phyloP scores from a whole-genome alignment of 2,113 vertebrate genomes.

The Pithys albifrons region DNA sequence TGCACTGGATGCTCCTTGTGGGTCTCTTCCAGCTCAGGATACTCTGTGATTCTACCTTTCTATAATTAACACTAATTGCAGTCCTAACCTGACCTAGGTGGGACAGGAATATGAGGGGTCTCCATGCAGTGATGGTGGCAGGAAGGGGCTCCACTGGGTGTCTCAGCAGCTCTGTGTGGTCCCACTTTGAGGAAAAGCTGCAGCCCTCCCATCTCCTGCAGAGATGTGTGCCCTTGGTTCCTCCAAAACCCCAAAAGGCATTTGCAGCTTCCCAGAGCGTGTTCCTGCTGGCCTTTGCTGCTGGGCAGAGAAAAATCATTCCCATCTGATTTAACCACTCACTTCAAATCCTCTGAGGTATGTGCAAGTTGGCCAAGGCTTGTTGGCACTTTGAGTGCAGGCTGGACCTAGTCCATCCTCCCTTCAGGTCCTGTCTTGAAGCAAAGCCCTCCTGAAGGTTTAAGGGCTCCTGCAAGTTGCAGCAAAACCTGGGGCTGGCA shows the following conservation, averaged over 20 bases:
- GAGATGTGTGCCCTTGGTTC: not conserved
- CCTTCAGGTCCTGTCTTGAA: not conserved
- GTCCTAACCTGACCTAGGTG: accelerated
- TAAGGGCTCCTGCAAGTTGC: not conserved
- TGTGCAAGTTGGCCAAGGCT: not conserved
- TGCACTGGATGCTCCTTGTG: not conserved
- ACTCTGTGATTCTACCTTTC: not conserved
- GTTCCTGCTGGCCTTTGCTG: conserved; percentile 29
- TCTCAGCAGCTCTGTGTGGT: not conserved
- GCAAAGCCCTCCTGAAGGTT: not conserved
- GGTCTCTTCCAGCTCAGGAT: not conserved
- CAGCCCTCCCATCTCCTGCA: not conserved
- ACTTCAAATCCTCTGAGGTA: not conserved
- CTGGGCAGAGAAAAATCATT: conserved; percentile 8
- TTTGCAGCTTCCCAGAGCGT: not conserved
- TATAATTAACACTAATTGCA: accelerated
- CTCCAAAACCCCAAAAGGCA: not conserved
- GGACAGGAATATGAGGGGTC: not conserved
- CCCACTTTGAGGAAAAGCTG: accelerated
- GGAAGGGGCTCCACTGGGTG: not conserved
- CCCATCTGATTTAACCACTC: not conserved
- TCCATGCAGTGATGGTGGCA: accelerated
- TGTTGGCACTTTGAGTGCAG: not conserved
- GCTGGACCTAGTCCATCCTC: conserved; percentile 16
- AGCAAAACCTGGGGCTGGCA: not conserved